These are phyloP conservation scores for Agonopterix arenella DNA, from an alignment of 2,888 invertebrate species.

Conservation along the genomic window DNA sequence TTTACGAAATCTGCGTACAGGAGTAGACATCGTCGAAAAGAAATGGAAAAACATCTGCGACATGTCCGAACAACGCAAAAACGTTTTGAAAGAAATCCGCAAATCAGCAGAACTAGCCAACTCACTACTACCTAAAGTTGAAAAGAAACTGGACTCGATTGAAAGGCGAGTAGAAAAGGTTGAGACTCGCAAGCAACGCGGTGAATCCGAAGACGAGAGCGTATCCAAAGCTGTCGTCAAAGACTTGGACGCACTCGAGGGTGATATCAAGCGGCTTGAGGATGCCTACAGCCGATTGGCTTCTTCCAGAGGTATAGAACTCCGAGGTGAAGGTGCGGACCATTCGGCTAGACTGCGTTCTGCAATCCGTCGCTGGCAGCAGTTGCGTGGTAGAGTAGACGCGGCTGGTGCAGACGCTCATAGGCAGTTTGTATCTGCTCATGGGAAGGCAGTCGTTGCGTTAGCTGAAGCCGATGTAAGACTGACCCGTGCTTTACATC, in stretches of 20 bases:
- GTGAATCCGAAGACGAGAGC: slow-evolving; percentile 68
- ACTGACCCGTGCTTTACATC: slow-evolving; percentile 82
- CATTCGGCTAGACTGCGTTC: slow-evolving; percentile 80
- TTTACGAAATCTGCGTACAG: slow-evolving; percentile 80
- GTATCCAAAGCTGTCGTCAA: slow-evolving; percentile 76
- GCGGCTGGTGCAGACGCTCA: slow-evolving; percentile 78
- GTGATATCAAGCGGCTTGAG: slow-evolving; percentile 80
- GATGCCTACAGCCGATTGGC: slow-evolving; percentile 83
- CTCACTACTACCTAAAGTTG: slow-evolving; percentile 79
- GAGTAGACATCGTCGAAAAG: slow-evolving; percentile 84
- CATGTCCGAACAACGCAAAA: slow-evolving; percentile 80
- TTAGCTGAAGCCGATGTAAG: slow-evolving; percentile 84
- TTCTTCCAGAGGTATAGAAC: slow-evolving; percentile 80
- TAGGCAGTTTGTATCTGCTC: slow-evolving; percentile 82
- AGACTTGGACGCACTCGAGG: slow-evolving; percentile 78
- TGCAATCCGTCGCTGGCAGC: slow-evolving; percentile 81
- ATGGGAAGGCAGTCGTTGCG: slow-evolving; percentile 82
- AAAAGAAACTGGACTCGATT: slow-evolving; percentile 75
- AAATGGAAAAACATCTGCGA: slow-evolving; percentile 88
- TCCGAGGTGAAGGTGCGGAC: slow-evolving; percentile 80
- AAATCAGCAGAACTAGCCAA: slow-evolving; percentile 82
- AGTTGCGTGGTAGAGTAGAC: slow-evolving; percentile 76
- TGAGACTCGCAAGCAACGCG: slow-evolving; percentile 58
- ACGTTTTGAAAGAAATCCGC: slow-evolving; percentile 52
- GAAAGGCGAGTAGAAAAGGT: slow-evolving; percentile 77